Evolutionary conservation across 2,113 vertebrate genomes (phyloP), one percentile per base, ranked within the genome.

Genomic region (Gavia stellata): DNA sequence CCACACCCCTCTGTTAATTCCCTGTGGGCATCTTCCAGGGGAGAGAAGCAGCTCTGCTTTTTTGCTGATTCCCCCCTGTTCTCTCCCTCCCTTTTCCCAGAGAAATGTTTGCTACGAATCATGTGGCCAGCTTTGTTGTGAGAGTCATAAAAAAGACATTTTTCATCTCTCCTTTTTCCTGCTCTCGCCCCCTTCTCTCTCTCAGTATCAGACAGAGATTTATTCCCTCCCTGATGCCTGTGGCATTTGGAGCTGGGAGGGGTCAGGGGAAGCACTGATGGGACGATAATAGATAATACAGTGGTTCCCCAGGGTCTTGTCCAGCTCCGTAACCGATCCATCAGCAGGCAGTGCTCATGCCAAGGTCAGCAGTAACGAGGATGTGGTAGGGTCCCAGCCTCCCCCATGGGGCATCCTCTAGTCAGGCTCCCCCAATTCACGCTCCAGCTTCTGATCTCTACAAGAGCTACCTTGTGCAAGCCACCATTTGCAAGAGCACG

Each of bases 301-400:
- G 98, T 95, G 81, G 93, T 95, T 99, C 99, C 98, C 99, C 66
- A 3, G 98, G 98, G 99, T 97, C 98, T 99, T 98, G 98, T 99
- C 98, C 98, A 96, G 98, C 98, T 97, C 98, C 87, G 38, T 97
- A 98, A 98, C 98, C 97, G 97, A 99, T 99, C 99, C 99, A 99
- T 99, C 99, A 99, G 99, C 98, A 98, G 96, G 97, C 97, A 96
- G 66, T 65, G 96, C 98, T 97, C 83, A 97, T 98, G 98, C 99
- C 98, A 99, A 99, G 99, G 99, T 99, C 99, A 99, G 98, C 98
- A 82, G 98, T 99, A 99, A 99, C 98, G 98, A 99, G 99, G 98
- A 98, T 97, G 98, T 98, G 98, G 94, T 98, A 96, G 98, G 98
- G 98, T 98, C 98, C 98, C 80, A 85, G 97, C 93, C 66, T 94